Conservation (phyloP, 2,797 vertebrate species). For the Amphiprion clarkii region DNA sequence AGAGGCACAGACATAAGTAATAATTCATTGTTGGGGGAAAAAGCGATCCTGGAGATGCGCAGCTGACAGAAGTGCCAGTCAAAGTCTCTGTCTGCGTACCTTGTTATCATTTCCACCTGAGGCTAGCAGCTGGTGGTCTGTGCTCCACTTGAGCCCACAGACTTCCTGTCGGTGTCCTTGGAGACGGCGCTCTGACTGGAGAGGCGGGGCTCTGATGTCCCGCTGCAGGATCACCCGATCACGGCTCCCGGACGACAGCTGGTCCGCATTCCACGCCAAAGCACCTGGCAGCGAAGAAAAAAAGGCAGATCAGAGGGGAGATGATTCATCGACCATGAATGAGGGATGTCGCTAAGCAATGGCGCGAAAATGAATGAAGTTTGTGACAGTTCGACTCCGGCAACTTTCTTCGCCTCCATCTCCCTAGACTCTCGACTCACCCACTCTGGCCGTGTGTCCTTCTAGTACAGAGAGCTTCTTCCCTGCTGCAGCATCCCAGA, state of each 20-base stretch:
- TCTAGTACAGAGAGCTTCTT: constrained; percentile 96
- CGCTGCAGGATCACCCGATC: constrained; percentile 97
- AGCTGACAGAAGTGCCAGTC: neutral
- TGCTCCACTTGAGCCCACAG: constrained; percentile 99
- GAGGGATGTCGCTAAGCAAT: constrained; percentile 25
- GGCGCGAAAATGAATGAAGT: constrained; percentile 2
- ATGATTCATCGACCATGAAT: constrained; percentile 20
- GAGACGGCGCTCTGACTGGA: constrained; percentile 96
- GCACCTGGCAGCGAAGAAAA: constrained; percentile 85
- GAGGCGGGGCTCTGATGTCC: constrained; percentile 94
- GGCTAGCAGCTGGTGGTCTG: constrained; percentile 97
- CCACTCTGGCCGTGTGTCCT: constrained; percentile 97
- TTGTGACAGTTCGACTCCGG: constrained; percentile 10
- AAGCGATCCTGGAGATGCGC: neutral
- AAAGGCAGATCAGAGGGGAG: neutral
- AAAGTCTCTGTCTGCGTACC: constrained; percentile 75
- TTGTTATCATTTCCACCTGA: constrained; percentile 99
- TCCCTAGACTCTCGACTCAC: constrained; percentile 83
- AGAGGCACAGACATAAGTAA: neutral
- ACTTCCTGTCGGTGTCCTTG: constrained; percentile 99
- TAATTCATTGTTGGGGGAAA: neutral
- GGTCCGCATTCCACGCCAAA: constrained; percentile 97
- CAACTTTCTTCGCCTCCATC: neutral
- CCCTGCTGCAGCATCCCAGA: constrained; percentile 97
- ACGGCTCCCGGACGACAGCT: constrained; percentile 96